Percentiles rank a stretch among this genome's conserved stretches.
These are phyloP conservation scores for Schrankia costaestrigalis DNA, from an alignment of 2,888 invertebrate genomes.

Conservation along the genomic window DNA sequence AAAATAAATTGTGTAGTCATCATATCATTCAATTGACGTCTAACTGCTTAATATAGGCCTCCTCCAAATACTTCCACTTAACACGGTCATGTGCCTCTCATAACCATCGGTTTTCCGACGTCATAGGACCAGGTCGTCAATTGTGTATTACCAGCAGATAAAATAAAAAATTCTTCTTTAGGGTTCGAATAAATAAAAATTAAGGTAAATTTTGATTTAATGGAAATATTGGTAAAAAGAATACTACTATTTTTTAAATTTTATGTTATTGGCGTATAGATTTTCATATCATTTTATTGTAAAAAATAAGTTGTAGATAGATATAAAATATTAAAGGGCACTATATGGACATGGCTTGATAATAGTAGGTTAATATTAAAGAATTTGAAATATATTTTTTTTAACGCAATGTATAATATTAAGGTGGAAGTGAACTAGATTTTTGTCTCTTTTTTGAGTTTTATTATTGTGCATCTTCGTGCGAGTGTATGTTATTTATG, in stretches of 20 bases:
- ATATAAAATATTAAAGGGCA: no score
- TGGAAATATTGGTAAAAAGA: constrained; percentile 18
- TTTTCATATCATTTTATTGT: constrained; percentile 25
- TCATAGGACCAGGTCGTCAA: no score
- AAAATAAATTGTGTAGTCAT: no score
- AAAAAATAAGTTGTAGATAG: constrained; percentile 3
- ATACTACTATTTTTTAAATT: constrained; percentile 19
- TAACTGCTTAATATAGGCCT: no score
- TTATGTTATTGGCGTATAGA: constrained; percentile 7
- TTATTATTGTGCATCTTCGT: constrained; percentile 22
- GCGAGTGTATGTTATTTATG: constrained; percentile 30
- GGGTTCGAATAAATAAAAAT: no score
- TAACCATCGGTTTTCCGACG: no score
- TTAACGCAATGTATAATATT: constrained; percentile 9
- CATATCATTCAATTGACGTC: no score
- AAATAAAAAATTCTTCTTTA: no score
- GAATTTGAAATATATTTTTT: constrained; percentile 7
- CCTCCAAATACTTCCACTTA: no score
- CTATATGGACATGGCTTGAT: neutral
- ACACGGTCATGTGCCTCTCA: no score
- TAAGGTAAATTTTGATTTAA: constrained; percentile 54
- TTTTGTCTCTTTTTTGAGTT: constrained; percentile 24
- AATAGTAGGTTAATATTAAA: neutral
- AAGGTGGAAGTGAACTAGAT: constrained; percentile 26
- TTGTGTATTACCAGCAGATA: no score